Conservation (phyloP, 2,113 vertebrate genomes). For the Myanophis thanlyinensis region DNA sequence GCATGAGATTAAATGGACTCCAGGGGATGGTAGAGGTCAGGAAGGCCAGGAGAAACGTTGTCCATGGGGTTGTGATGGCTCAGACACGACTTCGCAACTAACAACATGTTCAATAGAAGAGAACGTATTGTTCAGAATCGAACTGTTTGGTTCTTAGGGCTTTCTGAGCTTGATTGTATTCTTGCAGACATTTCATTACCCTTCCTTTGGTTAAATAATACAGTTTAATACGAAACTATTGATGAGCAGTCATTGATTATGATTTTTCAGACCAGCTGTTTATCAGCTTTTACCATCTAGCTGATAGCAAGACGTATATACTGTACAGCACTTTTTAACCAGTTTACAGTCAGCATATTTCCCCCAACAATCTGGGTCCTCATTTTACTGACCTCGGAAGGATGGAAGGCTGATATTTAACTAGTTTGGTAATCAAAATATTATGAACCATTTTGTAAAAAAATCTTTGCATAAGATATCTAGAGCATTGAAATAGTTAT, state of each 20-base stretch:
- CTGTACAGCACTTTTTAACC: no score
- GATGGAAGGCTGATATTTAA: neutral
- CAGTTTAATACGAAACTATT: neutral
- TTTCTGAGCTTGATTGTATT: neutral
- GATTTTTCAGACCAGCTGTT: neutral
- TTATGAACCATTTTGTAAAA: neutral
- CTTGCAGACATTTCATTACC: neutral
- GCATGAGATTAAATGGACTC: no score
- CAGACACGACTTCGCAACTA: no score
- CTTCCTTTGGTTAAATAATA: neutral
- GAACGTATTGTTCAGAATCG: neutral
- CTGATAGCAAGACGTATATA: neutral
- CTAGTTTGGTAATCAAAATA: neutral
- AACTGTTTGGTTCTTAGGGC: neutral
- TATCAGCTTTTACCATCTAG: neutral
- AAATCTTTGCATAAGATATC: neutral
- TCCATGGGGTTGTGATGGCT: no score
- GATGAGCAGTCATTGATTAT: neutral
- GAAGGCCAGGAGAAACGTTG: no score
- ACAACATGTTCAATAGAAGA: neutral
- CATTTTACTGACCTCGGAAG: no score
- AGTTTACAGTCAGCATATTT: no score
- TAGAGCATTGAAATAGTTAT: neutral
- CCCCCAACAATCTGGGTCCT: no score
- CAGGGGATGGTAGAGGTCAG: no score